Evolutionary conservation across 64 coral and sea anemone species (phyloP), one percentile per base, ranked within the genome.

Genomic region (Hydrozoanthus tunicans): DNA sequence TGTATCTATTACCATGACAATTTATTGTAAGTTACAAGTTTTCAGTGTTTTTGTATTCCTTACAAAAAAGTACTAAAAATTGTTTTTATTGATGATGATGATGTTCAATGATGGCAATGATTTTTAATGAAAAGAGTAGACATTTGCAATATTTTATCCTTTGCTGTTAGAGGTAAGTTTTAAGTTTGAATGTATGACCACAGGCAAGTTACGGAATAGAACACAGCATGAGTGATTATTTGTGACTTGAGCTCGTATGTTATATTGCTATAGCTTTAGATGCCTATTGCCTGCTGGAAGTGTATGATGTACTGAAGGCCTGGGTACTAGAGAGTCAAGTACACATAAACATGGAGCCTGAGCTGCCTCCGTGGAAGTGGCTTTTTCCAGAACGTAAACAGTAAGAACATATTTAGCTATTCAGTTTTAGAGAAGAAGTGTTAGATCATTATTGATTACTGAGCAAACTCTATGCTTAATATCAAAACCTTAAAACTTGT

Each of bases 211-310:
- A 43, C 63, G 0, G 63, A 14, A 65, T 14, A 65, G 17, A 65
- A 3, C 12, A 15, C 12, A 66, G 64, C 17, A 66, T 5, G 13
- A 66, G 64, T 15, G 17, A 66, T 11, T 5, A 66, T 9, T 0
- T 13, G 12, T 15, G 4, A 17, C 64, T 66, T 66, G 20, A 20
- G 20, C 20, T 81, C 53, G 12, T 9, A 64, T 62, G 26, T 58
- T 63, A 73, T 79, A 7, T 14, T 68, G 9, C 82, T 82, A 7
- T 15, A 99, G 97, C 97, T 57, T 78, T 99, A 43, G 97, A 99
- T 82, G 97, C 97, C 53, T 92, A 91, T n/a, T 99, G 97, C 51
- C 74, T 99, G n/a, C 61, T 99, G 13, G 94, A 99, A 52, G 90
- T 99, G 2, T 99, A 93, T 57, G 90, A 95, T 14, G 94, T 95